Conservation (phyloP, 2,113 vertebrate genomes). For the Ammodytes marinus region DNA sequence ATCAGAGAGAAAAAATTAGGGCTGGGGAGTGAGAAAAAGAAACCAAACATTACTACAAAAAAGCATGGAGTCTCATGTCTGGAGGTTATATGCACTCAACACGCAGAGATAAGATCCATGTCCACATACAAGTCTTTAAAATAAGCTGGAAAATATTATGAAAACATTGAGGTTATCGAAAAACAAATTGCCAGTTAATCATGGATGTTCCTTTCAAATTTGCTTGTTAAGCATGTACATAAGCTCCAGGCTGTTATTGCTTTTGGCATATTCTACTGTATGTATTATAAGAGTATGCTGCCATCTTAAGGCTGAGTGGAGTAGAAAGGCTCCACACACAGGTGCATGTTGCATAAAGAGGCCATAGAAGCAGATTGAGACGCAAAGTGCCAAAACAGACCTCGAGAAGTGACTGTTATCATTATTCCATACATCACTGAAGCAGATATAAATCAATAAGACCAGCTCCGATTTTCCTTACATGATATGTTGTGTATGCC, state of each 20-base stretch:
- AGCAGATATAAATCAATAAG: background rate
- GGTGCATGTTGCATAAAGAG: constrained; percentile 54
- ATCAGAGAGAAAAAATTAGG: constrained; percentile 43
- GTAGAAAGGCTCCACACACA: constrained; percentile 43
- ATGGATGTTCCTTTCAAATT: constrained; percentile 20
- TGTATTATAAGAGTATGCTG: constrained; percentile 64
- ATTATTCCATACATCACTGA: constrained; percentile 1
- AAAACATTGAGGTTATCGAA: constrained; percentile 16
- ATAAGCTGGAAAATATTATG: constrained; percentile 13
- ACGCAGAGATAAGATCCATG: constrained; percentile 21
- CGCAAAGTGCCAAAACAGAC: constrained; percentile 14
- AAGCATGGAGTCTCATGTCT: background rate
- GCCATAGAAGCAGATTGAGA: constrained; percentile 17
- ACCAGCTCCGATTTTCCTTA: background rate
- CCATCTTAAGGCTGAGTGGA: constrained; percentile 77
- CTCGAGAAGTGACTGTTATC: background rate
- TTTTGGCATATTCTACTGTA: background rate
- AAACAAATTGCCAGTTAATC: constrained; percentile 12
- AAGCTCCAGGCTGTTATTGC: constrained; percentile 30
- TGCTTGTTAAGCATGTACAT: constrained; percentile 22
- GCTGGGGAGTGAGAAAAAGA: background rate
- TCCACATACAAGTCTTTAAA: constrained; percentile 3
- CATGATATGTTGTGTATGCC: background rate
- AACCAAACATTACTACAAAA: background rate
- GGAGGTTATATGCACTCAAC: constrained; percentile 12